A percentile compares a stretch with the other conserved stretches of the same genome.
Evolutionary conservation across 2,113 vertebrate genomes (phyloP).

Genomic region (Planiliza haematocheilus): DNA sequence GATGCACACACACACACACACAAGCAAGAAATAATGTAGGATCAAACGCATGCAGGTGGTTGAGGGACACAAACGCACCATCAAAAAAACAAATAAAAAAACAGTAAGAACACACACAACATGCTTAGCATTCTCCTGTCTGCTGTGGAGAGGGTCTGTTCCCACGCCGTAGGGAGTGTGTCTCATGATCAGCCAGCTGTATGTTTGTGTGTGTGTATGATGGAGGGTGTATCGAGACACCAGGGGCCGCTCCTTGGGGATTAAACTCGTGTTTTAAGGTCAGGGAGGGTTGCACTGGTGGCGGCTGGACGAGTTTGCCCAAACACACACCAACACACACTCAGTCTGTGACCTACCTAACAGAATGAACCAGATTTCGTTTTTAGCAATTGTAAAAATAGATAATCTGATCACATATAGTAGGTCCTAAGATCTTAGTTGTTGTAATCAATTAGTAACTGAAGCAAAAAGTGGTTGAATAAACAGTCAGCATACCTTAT

Average conservation of each 20-base stretch:
- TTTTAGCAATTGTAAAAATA: too few species aligned
- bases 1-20: conserved; percentile 16
- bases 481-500: too few species aligned
- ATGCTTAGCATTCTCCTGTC: neutral
- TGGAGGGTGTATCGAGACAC: conserved; percentile 25
- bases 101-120: neutral
- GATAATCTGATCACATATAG: too few species aligned
- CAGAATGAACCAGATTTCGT: neutral
- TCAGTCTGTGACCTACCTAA: conserved; percentile 6
- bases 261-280: conserved; percentile 58
- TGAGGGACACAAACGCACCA: conserved; percentile 22
- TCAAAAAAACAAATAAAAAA: neutral
- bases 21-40: conserved; percentile 19
- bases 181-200: conserved; percentile 57
- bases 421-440: too few species aligned
- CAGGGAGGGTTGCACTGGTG: conserved; percentile 32
- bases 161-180: conserved; percentile 55
- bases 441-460: too few species aligned
- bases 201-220: conserved; percentile 33
- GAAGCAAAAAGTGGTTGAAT: too few species aligned
- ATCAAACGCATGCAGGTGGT: conserved; percentile 55
- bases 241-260: conserved; percentile 41
- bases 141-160: conserved; percentile 50
- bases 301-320: neutral
- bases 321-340: conserved; percentile 7